Base-by-base conservation (phyloP, 2,113 vertebrate genomes). In the Notechis scutatus region DNA sequence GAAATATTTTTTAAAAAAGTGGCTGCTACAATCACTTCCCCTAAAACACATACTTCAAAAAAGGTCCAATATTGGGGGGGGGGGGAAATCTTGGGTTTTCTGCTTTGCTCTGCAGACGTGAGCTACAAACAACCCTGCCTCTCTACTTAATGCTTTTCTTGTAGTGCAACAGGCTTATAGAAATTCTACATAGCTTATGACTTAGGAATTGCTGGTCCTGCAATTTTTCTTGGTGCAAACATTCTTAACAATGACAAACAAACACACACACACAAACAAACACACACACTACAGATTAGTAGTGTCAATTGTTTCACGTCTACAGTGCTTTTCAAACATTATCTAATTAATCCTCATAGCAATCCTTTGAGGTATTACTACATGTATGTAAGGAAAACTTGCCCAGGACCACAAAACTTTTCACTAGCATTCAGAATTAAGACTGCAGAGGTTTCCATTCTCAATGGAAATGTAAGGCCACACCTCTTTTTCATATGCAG, bases 1-100 rank as follows among this genome's bases (percentile, higher is more conserved):
- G 91, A 92, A 93, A 87, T n/a, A 64, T 52, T 91, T 89, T 54
- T 50, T 69, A 20, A 20, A 55, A 93, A n/a, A 93, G 74, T 39
- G 39, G 74, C 56, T 90, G 21, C 56, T 85, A 90, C 54, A 93
- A 61, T 89, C 88, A 64, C 14, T 29, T 59, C 45, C 23, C 50
- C 29, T 39, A 90, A 59, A 87, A 64, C 54, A 89, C 50, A 88
- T 12, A 85, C n/a, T 45, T 50, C 52, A 23, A 23, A 45, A 39
- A 52, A 86, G 10, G 34, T 81, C 34, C 74, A 56, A 12, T 52
- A 61, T 14, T 12, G 5, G 5, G 7, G 74, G 3, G 42, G 39
- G 39, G 18, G 54, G 24, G 61, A 87, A 87, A 45, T 24, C 34
- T 42, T 59, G 52, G 52, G 29, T 61, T 42, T 1, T 4, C 90